Base-by-base conservation (phyloP, 1,140 invertebrate species). In the Sitophilus oryzae region DNA sequence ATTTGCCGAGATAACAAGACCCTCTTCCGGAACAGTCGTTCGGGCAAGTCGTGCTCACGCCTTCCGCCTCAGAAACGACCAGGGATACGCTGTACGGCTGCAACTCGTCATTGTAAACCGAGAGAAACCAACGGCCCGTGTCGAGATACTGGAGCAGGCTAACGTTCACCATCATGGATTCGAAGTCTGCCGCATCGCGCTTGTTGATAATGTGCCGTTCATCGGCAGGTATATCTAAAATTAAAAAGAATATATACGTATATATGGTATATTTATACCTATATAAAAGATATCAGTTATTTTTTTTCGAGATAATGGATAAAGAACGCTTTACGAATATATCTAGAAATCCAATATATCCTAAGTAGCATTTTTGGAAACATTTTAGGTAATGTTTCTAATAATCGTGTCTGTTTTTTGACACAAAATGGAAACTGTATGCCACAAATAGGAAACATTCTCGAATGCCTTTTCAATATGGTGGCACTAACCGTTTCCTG, bases 21-120 rank as follows among this genome's bases (percentile, higher is more conserved):
- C 96, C 96, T 57, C 93, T 85, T 5, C 93, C 92, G 38, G 88
- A 90, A 71, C 96, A 99, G 68, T 98, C 92, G 65, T 93, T 91
- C 2, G 88, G 90, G 72, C 93, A 97, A 46, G 88, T 88, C 38
- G 89, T 90, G 46, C 86, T 88, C 3, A 93, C 82, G 14, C 88
- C 89, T 73, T 91, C 88, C 3, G 88, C 88, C 71, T 90, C 87
- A 49, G 86, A 84, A 43, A 91, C 85, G 46, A 89, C 76, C 69
- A 91, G 76, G 40, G 85, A 83, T 1, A 93, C 85, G 63, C 82
- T 85, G 68, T 93, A 86, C 15, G 89, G 79, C 58, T 88, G 81
- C 6, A 91, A 74, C 67, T 92, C 91, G 71, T 98, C 95, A 74
- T 98, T 98, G 73, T 96, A 97, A 52, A 97, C 81, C 3, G 91